Conservation (phyloP, 2,797 vertebrate species). For the Scomberomorus guttatus region DNA sequence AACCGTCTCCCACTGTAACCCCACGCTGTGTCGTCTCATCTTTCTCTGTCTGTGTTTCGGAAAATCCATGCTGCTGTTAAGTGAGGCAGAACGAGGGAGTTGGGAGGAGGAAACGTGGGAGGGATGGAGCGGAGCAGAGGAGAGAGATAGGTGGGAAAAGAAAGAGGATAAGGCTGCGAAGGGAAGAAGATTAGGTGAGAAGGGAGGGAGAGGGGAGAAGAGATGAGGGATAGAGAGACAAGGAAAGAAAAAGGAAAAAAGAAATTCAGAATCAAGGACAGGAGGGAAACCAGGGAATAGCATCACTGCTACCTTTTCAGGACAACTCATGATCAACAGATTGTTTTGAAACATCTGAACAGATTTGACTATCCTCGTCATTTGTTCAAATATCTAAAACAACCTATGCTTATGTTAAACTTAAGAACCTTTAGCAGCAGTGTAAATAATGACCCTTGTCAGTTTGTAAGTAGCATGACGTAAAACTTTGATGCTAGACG, state of each 20-base stretch:
- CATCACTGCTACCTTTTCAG: no score
- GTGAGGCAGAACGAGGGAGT: slow-evolving; percentile 30
- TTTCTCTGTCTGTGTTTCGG: slow-evolving; percentile 35
- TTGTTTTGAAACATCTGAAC: no score
- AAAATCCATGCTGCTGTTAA: slow-evolving; percentile 46
- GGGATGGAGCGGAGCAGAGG: not conserved
- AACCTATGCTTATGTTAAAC: no score
- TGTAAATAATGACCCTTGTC: no score
- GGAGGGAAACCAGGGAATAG: not conserved
- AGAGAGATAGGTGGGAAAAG: not conserved
- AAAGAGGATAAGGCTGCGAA: not conserved
- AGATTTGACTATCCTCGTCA: no score
- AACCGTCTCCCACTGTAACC: slow-evolving; percentile 18
- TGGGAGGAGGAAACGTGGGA: not conserved
- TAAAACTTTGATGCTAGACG: not conserved
- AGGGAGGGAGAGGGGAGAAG: no score
- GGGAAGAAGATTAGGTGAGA: not conserved
- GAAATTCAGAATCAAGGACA: not conserved
- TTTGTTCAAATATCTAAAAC: no score
- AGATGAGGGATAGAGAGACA: not conserved
- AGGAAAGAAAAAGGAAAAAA: not conserved
- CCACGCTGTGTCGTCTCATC: slow-evolving; percentile 40
- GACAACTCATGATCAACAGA: no score
- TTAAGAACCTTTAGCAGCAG: no score
- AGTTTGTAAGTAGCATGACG: not conserved